phyloP scores from a whole-genome alignment of 1,140 invertebrate genomes.

The Limonius californicus region DNA sequence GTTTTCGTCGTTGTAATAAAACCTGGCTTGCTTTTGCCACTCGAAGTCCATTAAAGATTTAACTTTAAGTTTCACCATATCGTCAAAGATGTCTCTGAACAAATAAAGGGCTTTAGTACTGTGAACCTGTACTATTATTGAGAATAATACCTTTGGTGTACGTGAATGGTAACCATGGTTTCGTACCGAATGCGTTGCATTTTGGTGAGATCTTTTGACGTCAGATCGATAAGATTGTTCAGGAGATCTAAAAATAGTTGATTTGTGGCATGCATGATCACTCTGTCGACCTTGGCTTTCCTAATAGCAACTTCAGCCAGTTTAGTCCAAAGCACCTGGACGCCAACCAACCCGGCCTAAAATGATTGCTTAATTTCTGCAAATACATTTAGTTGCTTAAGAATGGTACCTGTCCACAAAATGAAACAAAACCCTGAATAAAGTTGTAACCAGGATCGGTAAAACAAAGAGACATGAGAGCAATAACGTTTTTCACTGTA shows the following conservation, averaged over 20 bases:
- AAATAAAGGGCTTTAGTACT: neutral
- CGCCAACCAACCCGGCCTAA: slow-evolving; percentile 75
- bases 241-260: slow-evolving; percentile 72
- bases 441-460: slow-evolving; percentile 71
- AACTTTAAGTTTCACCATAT: slow-evolving; percentile 63
- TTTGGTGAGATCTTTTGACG: slow-evolving; percentile 77
- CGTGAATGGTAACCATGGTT: slow-evolving; percentile 91
- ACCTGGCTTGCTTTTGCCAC: slow-evolving; percentile 87
- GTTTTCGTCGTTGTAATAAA: slow-evolving; percentile 81
- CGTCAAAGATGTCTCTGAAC: slow-evolving; percentile 75
- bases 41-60: slow-evolving; percentile 77
- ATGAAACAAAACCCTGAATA: slow-evolving; percentile 55
- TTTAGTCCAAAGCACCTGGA: slow-evolving; percentile 85
- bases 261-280: slow-evolving; percentile 79
- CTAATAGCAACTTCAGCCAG: slow-evolving; percentile 75
- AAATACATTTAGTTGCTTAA: neutral
- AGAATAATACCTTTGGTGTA: slow-evolving; percentile 75
- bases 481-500: slow-evolving; percentile 73
- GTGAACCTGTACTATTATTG: neutral
- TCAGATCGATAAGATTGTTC: slow-evolving; percentile 81
- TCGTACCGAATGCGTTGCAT: slow-evolving; percentile 83
- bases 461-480: slow-evolving; percentile 64
- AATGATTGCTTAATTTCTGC: neutral
- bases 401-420: slow-evolving; percentile 54
- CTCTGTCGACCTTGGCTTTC: slow-evolving; percentile 65